phyloP scores from a whole-genome alignment of 2,797 vertebrate species.

The Gambusia yucatana region DNA sequence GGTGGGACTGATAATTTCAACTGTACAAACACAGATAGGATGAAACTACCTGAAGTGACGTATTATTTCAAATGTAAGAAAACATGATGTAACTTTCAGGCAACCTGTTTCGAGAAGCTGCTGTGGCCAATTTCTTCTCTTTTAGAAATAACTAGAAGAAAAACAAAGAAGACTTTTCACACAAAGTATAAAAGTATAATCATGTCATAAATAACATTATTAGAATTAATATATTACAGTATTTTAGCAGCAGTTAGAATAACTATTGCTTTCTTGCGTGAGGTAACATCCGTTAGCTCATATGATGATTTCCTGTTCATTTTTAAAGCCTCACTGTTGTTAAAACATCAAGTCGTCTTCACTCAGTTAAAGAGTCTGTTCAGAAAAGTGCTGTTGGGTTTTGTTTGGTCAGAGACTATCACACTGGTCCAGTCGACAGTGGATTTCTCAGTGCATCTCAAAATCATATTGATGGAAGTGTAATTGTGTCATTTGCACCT shows the following conservation, averaged over 20 bases:
- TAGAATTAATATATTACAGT: not conserved
- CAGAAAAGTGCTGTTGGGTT: not conserved
- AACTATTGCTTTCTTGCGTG: not conserved
- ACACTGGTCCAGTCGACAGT: not conserved
- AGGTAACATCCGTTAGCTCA: not conserved
- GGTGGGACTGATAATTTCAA: constrained; percentile 3
- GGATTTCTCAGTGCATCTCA: not conserved
- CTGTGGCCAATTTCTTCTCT: not conserved
- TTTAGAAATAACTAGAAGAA: not conserved
- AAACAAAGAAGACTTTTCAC: not conserved
- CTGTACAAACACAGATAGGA: constrained; percentile 28
- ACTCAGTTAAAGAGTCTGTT: not conserved
- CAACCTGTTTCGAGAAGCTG: not conserved
- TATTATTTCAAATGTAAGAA: not conserved
- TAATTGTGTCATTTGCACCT: not conserved
- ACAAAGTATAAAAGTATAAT: too few relatives aligned
- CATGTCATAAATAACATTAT: not conserved
- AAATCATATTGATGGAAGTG: not conserved
- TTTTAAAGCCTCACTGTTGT: not conserved
- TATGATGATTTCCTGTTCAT: not conserved
- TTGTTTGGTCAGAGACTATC: not conserved
- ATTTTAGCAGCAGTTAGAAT: not conserved
- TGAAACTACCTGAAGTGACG: not conserved
- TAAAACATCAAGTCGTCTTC: not conserved
- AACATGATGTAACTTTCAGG: not conserved